These are phyloP conservation scores for Girardinichthys multiradiatus DNA, from an alignment of 2,113 vertebrate genomes.

Conservation along the genomic window DNA sequence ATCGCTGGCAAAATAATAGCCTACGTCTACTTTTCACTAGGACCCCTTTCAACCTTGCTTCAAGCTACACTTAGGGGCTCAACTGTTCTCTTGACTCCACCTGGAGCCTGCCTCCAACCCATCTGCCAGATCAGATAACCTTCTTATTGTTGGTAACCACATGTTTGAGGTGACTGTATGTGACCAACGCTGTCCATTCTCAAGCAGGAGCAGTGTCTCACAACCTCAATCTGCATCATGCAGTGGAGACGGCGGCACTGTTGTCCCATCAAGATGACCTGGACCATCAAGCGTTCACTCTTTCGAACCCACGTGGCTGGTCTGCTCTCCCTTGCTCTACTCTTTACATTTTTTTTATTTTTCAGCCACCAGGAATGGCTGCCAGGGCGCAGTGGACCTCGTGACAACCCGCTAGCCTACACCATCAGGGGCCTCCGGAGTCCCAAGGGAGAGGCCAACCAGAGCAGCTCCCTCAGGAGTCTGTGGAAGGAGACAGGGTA, in stretches of 20 bases:
- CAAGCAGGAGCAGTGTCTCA: slow-evolving; percentile 73
- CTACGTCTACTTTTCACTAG: slow-evolving; percentile 80
- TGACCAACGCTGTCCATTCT: slow-evolving; percentile 69
- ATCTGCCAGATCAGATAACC: slow-evolving; percentile 74
- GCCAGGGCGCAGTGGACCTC: slow-evolving; percentile 84
- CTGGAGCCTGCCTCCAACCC: slow-evolving; percentile 69
- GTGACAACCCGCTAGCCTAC: slow-evolving; percentile 92
- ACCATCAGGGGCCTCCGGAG: slow-evolving; percentile 90
- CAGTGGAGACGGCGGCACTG: slow-evolving; percentile 97
- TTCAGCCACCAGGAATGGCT: slow-evolving; percentile 95
- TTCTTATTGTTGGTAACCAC: slow-evolving; percentile 72
- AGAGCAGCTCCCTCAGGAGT: slow-evolving; percentile 85
- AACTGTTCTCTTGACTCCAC: slow-evolving; percentile 77
- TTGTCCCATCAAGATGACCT: slow-evolving; percentile 96
- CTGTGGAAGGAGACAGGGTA: slow-evolving; percentile 87
- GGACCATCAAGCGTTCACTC: slow-evolving; percentile 92
- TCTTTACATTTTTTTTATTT: slow-evolving; percentile 91
- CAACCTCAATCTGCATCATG: slow-evolving; percentile 89
- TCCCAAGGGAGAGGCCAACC: slow-evolving; percentile 88
- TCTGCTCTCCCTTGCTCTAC: slow-evolving; percentile 89
- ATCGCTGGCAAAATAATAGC: slow-evolving; percentile 50
- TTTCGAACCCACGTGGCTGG: slow-evolving; percentile 93
- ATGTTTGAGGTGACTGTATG: slow-evolving; percentile 75
- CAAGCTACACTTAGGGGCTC: slow-evolving; percentile 81
- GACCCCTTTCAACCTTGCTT: slow-evolving; percentile 38